Percentiles rank a stretch among this genome's conserved stretches.
Evolutionary conservation across 2,113 vertebrate genomes (phyloP).

Genomic region (Dicerorhinus sumatrensis): DNA sequence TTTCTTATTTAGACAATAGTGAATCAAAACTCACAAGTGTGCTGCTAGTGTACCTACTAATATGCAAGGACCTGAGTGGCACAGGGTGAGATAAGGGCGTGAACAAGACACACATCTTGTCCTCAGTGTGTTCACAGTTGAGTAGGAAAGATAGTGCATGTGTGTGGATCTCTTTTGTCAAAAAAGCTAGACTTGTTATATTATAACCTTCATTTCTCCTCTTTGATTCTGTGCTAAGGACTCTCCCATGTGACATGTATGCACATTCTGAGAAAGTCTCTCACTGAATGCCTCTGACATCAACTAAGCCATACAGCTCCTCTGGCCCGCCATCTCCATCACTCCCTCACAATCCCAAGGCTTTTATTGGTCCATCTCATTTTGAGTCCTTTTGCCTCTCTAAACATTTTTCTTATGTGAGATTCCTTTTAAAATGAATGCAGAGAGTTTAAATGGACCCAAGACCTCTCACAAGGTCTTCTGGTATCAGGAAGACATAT

Average conservation of each 20-base stretch:
- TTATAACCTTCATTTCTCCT: background rate
- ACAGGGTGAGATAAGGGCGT: background rate
- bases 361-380: background rate
- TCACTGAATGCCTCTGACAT: background rate
- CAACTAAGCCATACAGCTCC: background rate
- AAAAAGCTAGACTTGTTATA: background rate
- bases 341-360: background rate
- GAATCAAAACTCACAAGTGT: background rate
- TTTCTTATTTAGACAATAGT: background rate
- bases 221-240: background rate
- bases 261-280: background rate
- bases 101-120: background rate
- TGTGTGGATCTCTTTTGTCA: background rate
- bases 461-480: background rate
- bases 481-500: background rate
- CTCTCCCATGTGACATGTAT: background rate
- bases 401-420: background rate
- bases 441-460: background rate
- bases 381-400: background rate
- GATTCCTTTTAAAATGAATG: background rate
- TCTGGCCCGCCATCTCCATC: background rate
- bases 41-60: background rate
- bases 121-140: background rate
- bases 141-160: background rate
- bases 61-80: background rate